Percentiles rank a stretch among this genome's conserved stretches.
phyloP scores from a whole-genome alignment of 2,888 invertebrate species.

The Ethmia dodecea region DNA sequence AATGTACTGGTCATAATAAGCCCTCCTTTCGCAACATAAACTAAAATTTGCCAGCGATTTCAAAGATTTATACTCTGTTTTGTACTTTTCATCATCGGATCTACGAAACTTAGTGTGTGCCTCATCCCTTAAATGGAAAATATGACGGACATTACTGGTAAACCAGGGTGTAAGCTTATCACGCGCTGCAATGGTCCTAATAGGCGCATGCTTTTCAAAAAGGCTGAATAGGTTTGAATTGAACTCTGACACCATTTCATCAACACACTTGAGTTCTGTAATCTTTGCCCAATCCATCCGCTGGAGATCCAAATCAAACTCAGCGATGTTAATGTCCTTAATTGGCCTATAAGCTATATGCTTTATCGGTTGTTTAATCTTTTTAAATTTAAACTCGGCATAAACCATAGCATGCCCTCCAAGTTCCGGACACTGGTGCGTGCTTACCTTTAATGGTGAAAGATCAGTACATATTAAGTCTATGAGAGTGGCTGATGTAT shows the following conservation, averaged over 20 bases:
- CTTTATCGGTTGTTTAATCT: conserved; percentile 1
- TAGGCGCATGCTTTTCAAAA: conserved; percentile 12
- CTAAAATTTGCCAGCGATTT: conserved; percentile 5
- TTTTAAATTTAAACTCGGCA: conserved; percentile 6
- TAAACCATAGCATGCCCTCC: conserved; percentile 14
- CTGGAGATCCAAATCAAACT: conserved; percentile 6
- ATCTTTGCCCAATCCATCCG: conserved; percentile 6
- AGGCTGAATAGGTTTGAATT: conserved; percentile 9
- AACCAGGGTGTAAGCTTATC: conserved; percentile 11
- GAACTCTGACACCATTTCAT: conserved; percentile 7
- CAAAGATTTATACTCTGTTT: conserved; percentile 9
- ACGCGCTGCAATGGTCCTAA: conserved; percentile 1
- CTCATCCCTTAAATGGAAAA: conserved; percentile 11
- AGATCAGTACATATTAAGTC: conserved; percentile 16
- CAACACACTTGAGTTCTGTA: conserved; percentile 1
- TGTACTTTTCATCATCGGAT: conserved; percentile 3
- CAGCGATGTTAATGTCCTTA: conserved; percentile 6
- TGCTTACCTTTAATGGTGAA: conserved; percentile 1
- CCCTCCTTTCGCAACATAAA: conserved; percentile 6
- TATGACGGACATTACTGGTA: conserved; percentile 6
- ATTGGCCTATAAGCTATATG: conserved; percentile 6
- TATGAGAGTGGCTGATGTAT: conserved; percentile 15
- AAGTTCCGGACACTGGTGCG: conserved; percentile 9
- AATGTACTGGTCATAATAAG: conserved; percentile 12
- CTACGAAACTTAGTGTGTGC: conserved; percentile 3